These are phyloP conservation scores for Torymus auratus DNA, from an alignment of 2,888 invertebrate species.

Conservation along the genomic window DNA sequence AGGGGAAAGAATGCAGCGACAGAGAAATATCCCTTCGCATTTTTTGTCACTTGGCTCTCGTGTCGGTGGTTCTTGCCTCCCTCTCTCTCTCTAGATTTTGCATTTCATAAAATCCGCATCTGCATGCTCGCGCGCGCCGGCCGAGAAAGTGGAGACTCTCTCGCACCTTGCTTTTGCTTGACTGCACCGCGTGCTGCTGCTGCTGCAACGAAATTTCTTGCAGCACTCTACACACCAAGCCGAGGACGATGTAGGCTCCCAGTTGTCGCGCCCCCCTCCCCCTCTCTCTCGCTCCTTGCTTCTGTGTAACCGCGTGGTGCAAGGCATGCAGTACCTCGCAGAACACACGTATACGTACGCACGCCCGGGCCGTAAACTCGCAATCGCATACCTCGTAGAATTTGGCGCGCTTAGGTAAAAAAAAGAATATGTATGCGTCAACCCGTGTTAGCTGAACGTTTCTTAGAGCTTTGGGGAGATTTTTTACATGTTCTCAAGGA, in stretches of 20 bases:
- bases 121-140: slow-evolving; percentile 22
- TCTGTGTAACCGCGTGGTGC: slow-evolving; percentile 8
- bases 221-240: neutral
- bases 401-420: slow-evolving; percentile 32
- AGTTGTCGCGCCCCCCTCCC: slow-evolving; percentile 5
- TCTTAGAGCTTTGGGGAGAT: slow-evolving; percentile 17
- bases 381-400: slow-evolving; percentile 46
- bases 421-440: neutral
- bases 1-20: neutral
- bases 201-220: slow-evolving; percentile 41
- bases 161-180: slow-evolving; percentile 21
- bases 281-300: neutral
- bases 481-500: neutral
- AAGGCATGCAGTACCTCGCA: slow-evolving; percentile 9
- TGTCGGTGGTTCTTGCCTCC: neutral
- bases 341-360: slow-evolving; percentile 13
- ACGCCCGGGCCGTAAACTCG: slow-evolving; percentile 40
- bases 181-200: neutral
- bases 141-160: slow-evolving; percentile 43
- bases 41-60: too few relatives aligned
- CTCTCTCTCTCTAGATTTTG: slow-evolving; percentile 27
- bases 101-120: slow-evolving; percentile 48
- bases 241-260: slow-evolving; percentile 44
- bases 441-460: slow-evolving; percentile 14
- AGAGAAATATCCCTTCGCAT: neutral